Conservation (phyloP, 2,113 vertebrate species). For the Strigops habroptila region DNA sequence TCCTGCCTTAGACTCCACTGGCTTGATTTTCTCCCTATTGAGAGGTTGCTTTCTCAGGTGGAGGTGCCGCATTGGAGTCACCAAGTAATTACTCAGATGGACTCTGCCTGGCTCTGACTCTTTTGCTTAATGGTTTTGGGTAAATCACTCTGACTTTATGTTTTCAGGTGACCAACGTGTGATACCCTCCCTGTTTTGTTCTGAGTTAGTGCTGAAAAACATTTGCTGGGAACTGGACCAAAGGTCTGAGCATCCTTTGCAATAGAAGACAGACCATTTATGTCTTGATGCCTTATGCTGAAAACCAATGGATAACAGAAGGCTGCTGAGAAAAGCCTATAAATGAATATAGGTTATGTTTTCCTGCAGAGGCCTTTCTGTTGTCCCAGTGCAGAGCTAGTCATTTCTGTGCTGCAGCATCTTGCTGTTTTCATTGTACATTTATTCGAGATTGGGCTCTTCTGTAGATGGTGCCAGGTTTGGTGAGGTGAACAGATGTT, state of each 20-base stretch:
- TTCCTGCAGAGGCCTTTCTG: background rate
- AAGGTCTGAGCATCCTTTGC: background rate
- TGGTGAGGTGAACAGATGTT: fast-evolving
- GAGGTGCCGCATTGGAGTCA: background rate
- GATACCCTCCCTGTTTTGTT: background rate
- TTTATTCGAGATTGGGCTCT: fast-evolving
- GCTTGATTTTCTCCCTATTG: background rate
- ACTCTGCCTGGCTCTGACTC: background rate
- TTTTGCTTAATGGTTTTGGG: background rate
- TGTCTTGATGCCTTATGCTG: background rate
- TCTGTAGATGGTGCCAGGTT: background rate
- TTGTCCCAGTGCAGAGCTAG: background rate
- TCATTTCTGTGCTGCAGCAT: background rate
- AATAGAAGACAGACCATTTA: background rate
- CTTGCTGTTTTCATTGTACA: background rate
- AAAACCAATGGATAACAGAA: background rate
- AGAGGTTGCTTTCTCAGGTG: background rate
- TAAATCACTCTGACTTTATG: background rate
- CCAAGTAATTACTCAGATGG: background rate
- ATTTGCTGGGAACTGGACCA: background rate
- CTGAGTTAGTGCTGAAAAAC: background rate
- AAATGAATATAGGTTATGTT: background rate
- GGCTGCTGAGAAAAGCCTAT: background rate
- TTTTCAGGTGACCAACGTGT: background rate
- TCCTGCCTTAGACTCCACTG: background rate